These are phyloP conservation scores for Berghia stephanieae DNA, from an alignment of 1,140 invertebrate species.

Conservation along the genomic window DNA sequence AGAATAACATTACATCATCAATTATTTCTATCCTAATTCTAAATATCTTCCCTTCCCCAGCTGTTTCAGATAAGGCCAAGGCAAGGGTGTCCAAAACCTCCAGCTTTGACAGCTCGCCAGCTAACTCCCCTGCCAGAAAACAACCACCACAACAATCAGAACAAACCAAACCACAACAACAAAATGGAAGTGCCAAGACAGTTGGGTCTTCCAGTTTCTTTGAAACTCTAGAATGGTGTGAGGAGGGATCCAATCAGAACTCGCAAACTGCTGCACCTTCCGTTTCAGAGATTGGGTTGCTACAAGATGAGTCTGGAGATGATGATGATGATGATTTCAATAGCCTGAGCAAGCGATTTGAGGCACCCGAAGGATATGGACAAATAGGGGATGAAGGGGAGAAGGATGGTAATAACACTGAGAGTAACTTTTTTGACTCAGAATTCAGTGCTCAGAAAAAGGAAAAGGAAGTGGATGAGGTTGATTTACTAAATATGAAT, in stretches of 20 bases:
- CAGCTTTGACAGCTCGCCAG: slow-evolving; percentile 47
- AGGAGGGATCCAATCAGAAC: background rate
- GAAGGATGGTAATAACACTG: background rate
- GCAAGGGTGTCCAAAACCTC: slow-evolving; percentile 44
- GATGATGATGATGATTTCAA: slow-evolving; percentile 57
- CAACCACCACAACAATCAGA: slow-evolving; percentile 13
- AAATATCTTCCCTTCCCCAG: slow-evolving; percentile 34
- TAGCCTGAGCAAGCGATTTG: slow-evolving; percentile 41
- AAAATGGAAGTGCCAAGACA: slow-evolving; percentile 32
- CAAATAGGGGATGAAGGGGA: background rate
- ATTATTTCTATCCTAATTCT: no score
- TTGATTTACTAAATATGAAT: slow-evolving; percentile 10
- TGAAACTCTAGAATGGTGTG: slow-evolving; percentile 52
- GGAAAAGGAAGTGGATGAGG: background rate
- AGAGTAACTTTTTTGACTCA: slow-evolving; percentile 22
- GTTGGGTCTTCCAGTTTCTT: slow-evolving; percentile 52
- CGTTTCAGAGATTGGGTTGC: slow-evolving; percentile 35
- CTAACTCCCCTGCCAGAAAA: slow-evolving; percentile 59
- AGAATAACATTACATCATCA: no score
- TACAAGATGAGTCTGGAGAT: slow-evolving; percentile 42
- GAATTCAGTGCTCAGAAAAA: slow-evolving; percentile 14
- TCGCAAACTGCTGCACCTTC: no score
- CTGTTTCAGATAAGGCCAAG: slow-evolving; percentile 56
- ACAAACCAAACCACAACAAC: background rate
- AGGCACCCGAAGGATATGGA: slow-evolving; percentile 28